Percentiles rank a stretch among this genome's conserved stretches.
phyloP scores from a whole-genome alignment of 2,888 invertebrate genomes.

The Myathropa florea region DNA sequence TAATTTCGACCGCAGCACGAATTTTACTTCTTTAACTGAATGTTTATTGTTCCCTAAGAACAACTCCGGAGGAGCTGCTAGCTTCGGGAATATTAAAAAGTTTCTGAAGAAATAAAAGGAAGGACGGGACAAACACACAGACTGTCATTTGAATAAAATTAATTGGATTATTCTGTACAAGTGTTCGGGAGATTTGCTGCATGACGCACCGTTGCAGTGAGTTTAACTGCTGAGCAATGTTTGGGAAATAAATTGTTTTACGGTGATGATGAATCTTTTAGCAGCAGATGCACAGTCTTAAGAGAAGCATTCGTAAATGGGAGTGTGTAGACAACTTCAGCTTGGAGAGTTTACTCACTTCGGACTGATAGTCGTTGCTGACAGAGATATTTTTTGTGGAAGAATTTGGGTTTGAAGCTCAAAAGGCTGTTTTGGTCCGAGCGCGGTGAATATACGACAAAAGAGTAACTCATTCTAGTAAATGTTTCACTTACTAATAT shows the following conservation, averaged over 20 bases:
- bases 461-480: too few species aligned
- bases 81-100: not conserved
- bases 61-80: not conserved
- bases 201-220: not conserved
- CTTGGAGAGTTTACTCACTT: not conserved
- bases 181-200: not conserved
- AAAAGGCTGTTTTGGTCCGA: too few species aligned
- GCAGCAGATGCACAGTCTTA: not conserved
- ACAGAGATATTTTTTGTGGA: too few species aligned
- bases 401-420: too few species aligned
- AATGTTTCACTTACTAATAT: too few species aligned
- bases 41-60: constrained; percentile 13
- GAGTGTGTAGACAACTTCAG: not conserved
- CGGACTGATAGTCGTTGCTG: too few species aligned
- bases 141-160: not conserved
- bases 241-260: not conserved
- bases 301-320: too few species aligned
- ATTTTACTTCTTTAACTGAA: constrained; percentile 31
- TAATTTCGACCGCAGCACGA: constrained; percentile 10
- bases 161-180: not conserved
- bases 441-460: too few species aligned
- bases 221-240: not conserved
- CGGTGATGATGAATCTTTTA: not conserved
- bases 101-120: not conserved
- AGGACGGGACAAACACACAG: not conserved